phyloP scores from a whole-genome alignment of 2,113 vertebrate species.

The Pipa parva region DNA sequence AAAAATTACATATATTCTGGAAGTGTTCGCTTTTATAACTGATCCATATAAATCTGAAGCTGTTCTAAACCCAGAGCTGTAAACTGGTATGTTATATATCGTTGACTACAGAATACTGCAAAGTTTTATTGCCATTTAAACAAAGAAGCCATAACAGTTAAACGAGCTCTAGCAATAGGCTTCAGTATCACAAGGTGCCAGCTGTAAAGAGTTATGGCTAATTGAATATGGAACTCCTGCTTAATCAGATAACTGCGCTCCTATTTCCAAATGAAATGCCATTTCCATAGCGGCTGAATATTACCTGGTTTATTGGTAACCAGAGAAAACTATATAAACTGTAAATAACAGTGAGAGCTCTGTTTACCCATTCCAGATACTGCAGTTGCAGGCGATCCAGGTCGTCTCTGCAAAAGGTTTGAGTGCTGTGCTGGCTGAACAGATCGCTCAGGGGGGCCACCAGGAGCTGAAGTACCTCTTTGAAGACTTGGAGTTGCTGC shows the following conservation, averaged over 20 bases:
- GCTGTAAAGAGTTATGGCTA: conserved; percentile 81
- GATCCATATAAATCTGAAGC: conserved; percentile 63
- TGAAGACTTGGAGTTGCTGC: conserved; percentile 64
- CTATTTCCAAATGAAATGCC: conserved; percentile 76
- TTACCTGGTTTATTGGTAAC: conserved; percentile 75
- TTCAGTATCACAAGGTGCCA: conserved; percentile 76
- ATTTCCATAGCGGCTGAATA: conserved; percentile 76
- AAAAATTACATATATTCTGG: conserved; percentile 50
- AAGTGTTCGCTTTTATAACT: conserved; percentile 56
- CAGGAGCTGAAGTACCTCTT: conserved; percentile 71
- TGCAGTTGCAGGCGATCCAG: conserved; percentile 81
- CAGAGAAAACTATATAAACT: conserved; percentile 78
- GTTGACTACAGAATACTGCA: conserved; percentile 71
- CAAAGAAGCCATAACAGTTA: conserved; percentile 78
- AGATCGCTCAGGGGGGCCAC: conserved; percentile 81
- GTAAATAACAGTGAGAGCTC: conserved; percentile 78
- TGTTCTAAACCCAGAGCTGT: conserved; percentile 66
- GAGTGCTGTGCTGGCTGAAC: conserved; percentile 70
- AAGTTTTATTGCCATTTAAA: conserved; percentile 83
- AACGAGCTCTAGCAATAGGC: conserved; percentile 77
- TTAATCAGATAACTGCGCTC: conserved; percentile 79
- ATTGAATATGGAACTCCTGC: conserved; percentile 79
- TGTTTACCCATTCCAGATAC: conserved; percentile 90
- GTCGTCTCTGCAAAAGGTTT: conserved; percentile 74
- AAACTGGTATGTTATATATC: conserved; percentile 71